Percentiles rank a stretch among this genome's conserved stretches.
phyloP scores from a whole-genome alignment of 2,888 invertebrate species.

The Euzophera pinguis region DNA sequence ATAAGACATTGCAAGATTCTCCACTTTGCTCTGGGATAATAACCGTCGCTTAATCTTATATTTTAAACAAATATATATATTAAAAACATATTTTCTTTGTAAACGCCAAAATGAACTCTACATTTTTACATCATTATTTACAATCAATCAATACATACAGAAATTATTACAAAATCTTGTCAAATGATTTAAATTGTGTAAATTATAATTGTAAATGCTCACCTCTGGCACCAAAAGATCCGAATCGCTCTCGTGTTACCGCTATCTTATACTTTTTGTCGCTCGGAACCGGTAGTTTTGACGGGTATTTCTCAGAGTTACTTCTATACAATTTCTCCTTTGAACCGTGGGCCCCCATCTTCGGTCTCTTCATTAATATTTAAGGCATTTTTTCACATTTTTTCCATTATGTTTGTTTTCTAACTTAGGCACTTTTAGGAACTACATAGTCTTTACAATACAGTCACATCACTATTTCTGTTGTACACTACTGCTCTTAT shows the following conservation, averaged over 20 bases:
- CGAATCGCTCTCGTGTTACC: slow-evolving; percentile 84
- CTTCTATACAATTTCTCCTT: slow-evolving; percentile 86
- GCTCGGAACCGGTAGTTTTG: slow-evolving; percentile 77
- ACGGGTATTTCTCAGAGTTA: slow-evolving; percentile 81
- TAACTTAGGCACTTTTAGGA: slow-evolving; percentile 37
- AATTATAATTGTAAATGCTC: slow-evolving; percentile 31
- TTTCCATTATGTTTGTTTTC: slow-evolving; percentile 17
- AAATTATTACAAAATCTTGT: neutral
- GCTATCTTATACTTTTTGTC: slow-evolving; percentile 80
- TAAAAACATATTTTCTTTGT: too few species aligned
- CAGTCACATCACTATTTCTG: slow-evolving; percentile 48
- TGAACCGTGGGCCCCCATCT: slow-evolving; percentile 88
- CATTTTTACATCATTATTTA: too few species aligned
- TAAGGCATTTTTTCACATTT: slow-evolving; percentile 43
- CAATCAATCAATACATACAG: too few species aligned
- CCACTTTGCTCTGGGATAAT: too few species aligned
- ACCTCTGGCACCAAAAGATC: slow-evolving; percentile 85
- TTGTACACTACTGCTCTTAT: slow-evolving; percentile 25
- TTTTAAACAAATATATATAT: too few species aligned
- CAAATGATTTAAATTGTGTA: too few species aligned
- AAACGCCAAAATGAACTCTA: too few species aligned
- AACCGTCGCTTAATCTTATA: too few species aligned
- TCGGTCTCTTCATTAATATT: slow-evolving; percentile 61
- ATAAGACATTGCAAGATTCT: too few species aligned
- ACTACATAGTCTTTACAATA: slow-evolving; percentile 36